These are phyloP conservation scores for Todiramphus saurophagus DNA, from an alignment of 2,113 vertebrate genomes.

Conservation along the genomic window DNA sequence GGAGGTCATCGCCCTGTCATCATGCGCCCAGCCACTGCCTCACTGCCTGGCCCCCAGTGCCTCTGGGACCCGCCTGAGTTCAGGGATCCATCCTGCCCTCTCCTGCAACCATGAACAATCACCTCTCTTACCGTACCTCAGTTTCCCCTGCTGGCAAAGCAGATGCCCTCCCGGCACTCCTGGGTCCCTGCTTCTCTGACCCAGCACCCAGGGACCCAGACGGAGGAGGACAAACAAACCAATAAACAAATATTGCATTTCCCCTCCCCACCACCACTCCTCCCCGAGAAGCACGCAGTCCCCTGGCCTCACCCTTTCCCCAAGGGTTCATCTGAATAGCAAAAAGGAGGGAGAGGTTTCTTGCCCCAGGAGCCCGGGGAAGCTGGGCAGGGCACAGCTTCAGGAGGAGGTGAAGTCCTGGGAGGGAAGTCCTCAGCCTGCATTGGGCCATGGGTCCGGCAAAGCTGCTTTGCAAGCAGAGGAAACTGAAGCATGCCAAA, in stretches of 20 bases:
- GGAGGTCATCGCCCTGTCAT: not conserved
- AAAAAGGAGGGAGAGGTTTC: constrained; percentile 55
- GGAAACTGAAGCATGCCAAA: not conserved
- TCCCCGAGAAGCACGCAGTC: not conserved
- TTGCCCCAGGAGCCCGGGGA: not conserved
- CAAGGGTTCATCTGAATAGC: constrained; percentile 47
- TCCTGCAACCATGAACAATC: not conserved
- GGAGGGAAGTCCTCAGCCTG: not conserved
- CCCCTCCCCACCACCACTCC: not conserved
- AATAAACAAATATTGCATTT: constrained; percentile 4
- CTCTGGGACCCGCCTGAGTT: not conserved
- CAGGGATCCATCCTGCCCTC: not conserved
- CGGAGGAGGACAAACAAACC: constrained; percentile 13
- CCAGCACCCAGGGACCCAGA: not conserved
- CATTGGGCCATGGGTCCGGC: not conserved
- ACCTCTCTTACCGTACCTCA: not conserved
- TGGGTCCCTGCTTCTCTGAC: not conserved
- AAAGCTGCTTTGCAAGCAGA: not conserved
- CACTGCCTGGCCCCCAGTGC: not conserved
- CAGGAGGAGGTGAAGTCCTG: not conserved
- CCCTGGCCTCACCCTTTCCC: constrained; percentile 30
- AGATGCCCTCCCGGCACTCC: not conserved
- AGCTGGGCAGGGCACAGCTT: not conserved
- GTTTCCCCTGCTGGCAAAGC: not conserved
- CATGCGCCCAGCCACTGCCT: fast-evolving